Evolutionary conservation across 2,888 invertebrate species (phyloP).

Genomic region (Clepsis dumicolana): DNA sequence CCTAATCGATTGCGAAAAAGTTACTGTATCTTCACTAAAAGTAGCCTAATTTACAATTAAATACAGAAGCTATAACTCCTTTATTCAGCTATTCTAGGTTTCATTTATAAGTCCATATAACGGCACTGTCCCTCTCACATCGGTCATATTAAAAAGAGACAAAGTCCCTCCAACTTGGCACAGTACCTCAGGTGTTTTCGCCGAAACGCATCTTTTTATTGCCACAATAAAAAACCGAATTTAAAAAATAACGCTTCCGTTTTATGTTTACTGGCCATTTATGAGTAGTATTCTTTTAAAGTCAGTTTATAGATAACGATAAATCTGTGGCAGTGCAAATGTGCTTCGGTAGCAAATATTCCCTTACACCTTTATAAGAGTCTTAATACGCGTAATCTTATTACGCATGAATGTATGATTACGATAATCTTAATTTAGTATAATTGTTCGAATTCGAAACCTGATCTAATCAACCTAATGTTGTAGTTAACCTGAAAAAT

Average conservation of each 20-base stretch:
- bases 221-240: constrained; percentile 21
- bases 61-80: background rate
- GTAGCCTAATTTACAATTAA: background rate
- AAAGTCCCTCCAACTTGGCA: background rate
- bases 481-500: no score
- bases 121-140: background rate
- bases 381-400: no score
- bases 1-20: background rate
- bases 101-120: constrained; percentile 4
- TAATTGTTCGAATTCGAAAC: no score
- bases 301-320: constrained; percentile 23
- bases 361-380: background rate
- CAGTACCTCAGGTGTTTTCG: constrained; percentile 8
- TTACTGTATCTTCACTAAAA: background rate
- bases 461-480: no score
- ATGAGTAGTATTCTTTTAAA: constrained; percentile 33
- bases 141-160: background rate
- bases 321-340: constrained; percentile 31
- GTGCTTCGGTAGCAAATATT: constrained; percentile 9
- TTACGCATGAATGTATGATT: no score
- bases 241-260: constrained; percentile 13
- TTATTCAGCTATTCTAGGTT: background rate
- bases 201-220: constrained; percentile 19
- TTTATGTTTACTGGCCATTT: constrained; percentile 30
- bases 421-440: no score